Evolutionary conservation across 2,797 vertebrate genomes (phyloP).

Genomic region (Amphiprion clarkii): DNA sequence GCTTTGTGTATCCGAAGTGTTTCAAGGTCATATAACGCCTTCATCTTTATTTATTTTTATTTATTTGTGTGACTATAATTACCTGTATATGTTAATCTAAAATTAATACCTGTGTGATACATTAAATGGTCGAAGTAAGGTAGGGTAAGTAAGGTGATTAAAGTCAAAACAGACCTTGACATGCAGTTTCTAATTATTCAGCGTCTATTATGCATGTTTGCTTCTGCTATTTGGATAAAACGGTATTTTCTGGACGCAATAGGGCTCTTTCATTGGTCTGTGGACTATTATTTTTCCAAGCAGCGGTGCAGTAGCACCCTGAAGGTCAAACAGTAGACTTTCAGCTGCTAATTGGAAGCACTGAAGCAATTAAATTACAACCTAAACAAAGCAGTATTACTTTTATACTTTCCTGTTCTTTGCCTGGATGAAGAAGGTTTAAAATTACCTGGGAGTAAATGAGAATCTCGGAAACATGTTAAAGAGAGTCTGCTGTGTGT

Average conservation of each 20-base stretch:
- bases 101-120: no score
- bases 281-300: not conserved
- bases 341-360: not conserved
- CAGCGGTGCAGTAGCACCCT: no score
- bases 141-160: no score
- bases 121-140: no score
- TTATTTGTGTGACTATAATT: no score
- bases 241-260: not conserved
- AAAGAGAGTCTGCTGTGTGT: not conserved
- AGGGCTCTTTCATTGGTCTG: not conserved
- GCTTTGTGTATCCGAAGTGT: no score
- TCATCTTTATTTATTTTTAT: no score
- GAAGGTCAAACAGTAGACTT: not conserved
- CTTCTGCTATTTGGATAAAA: not conserved
- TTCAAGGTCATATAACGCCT: no score
- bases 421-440: not conserved
- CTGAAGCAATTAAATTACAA: not conserved
- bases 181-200: not conserved
- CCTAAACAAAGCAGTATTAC: not conserved
- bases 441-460: not conserved
- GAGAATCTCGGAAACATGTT: not conserved
- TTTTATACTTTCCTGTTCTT: not conserved
- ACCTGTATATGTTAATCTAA: no score
- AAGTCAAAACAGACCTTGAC: no score
- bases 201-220: not conserved